Base-by-base conservation (phyloP, 23 tunicate genomes). In the Oikopleura vanhoeffeni region DNA sequence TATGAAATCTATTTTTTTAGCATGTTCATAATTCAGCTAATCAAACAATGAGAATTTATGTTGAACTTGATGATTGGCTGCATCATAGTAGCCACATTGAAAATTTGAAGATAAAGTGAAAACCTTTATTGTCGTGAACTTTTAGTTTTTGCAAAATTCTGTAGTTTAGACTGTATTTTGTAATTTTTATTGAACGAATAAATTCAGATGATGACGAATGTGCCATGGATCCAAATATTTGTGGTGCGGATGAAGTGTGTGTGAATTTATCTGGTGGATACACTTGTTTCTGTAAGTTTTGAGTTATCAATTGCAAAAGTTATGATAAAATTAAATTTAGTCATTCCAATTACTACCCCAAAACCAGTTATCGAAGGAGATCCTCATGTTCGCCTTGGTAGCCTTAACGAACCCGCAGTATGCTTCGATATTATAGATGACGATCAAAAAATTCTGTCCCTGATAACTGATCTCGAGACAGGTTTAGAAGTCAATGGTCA, bases 401-500 rank as follows among this genome's bases (percentile, higher is more conserved):
- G 2, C 2, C 38, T 4, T 18, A 3, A 71, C 38, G 79, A 71
- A 38, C 79, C 79, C 34, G 13, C 64, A 24, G 79, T 71, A 18
- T 71, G 79, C 35, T 71, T 71, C 38, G 79, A 71, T 71, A 4
- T 71, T 30, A 13, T 38, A 2, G 79, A 71, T 71, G 79, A 71
- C 32, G 35, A 71, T 32, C 34, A 71, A 38, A 18, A 33, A 32
- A 30, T 71, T 71, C 35, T 71, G 35, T 71, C 79, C 79, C 79
- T 71, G 27, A 32, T 71, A 33, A 2, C 79, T 24, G 79, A 71
- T 18, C 34, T 18, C 27, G 34, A 18, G 32, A 30, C 27, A 4
- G 79, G 79, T 13, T 18, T 71, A 2, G 34, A 71, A 71, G 79
- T 71, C 79, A 71, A 71, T 30, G 79, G 79, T 13, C 79, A 71